Conservation (phyloP, 2,888 invertebrate genomes). For the Pristionchus fissidentatus region DNA sequence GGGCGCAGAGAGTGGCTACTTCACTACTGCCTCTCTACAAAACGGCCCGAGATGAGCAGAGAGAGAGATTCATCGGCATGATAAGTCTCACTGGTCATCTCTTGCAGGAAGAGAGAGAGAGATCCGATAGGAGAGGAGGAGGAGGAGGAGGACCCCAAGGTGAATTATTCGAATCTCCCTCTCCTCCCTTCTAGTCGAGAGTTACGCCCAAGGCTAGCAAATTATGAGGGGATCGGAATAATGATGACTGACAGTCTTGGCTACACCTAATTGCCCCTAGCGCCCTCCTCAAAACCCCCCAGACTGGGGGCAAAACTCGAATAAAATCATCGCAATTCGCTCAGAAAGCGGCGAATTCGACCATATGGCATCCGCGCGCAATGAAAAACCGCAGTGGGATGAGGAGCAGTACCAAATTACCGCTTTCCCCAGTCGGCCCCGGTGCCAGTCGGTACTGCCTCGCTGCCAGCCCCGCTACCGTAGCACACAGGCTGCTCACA, state of each 20-base stretch:
- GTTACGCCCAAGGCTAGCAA: background rate
- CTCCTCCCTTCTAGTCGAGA: background rate
- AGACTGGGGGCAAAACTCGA: no score
- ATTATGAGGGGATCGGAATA: background rate
- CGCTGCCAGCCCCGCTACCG: background rate
- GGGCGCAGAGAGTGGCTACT: background rate
- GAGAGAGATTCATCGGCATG: background rate
- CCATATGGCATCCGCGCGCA: background rate
- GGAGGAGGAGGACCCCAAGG: background rate
- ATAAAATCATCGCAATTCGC: no score
- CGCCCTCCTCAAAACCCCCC: background rate
- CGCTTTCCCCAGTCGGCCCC: background rate
- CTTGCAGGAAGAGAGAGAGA: background rate
- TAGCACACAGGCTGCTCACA: background rate
- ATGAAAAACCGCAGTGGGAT: background rate
- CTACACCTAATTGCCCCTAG: conserved; percentile 3
- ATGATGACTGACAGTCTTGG: background rate
- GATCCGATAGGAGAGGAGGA: background rate
- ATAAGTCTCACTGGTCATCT: conserved; percentile 38
- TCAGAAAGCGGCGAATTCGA: background rate
- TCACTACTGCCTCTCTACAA: background rate
- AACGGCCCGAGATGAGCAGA: background rate
- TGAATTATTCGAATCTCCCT: conserved; percentile 8
- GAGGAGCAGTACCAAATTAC: background rate
- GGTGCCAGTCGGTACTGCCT: conserved; percentile 31